Evolutionary conservation across 1,140 invertebrate species (phyloP), one percentile per base, ranked within the genome.

Genomic region (Neoseiulus cucumeris): DNA sequence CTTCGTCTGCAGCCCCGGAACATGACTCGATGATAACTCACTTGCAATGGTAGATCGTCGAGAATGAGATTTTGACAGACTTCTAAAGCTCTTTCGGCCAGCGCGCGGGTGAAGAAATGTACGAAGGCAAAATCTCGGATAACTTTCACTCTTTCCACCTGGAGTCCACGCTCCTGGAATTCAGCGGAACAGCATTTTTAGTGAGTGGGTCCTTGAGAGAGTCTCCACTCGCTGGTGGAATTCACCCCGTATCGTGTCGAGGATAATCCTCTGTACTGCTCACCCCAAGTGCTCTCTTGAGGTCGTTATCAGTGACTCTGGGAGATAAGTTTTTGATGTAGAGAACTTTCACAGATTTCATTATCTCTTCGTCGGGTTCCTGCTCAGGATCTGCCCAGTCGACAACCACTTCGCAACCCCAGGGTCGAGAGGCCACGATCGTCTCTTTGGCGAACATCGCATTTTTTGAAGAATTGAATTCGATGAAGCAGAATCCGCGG

Each of bases 141-240:
- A n/a, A 59, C 51, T 59, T 59, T 59, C 22, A 59, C 51, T 2
- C 51, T 12, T 25, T 59, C 51, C 17, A 59, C 51, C 51, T 59
- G 25, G 4, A 59, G 14, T 25, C 51, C 51, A 18, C 14, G 51
- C 22, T 59, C 51, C 51, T 59, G 33, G n/a, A n/a, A n/a, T n/a
- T n/a, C n/a, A n/a, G n/a, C n/a, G n/a, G n/a, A n/a, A n/a, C n/a
- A n/a, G n/a, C n/a, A n/a, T n/a, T n/a, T n/a, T n/a, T n/a, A n/a
- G n/a, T n/a, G n/a, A n/a, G n/a, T n/a, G n/a, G n/a, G n/a, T n/a
- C n/a, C n/a, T n/a, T n/a, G n/a, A n/a, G n/a, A n/a, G n/a, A n/a
- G n/a, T n/a, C n/a, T n/a, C n/a, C n/a, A n/a, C n/a, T n/a, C n/a
- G n/a, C n/a, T n/a, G n/a, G n/a, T n/a, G n/a, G n/a, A n/a, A n/a